Conservation (phyloP, 2,113 vertebrate genomes). For the Nannobrachium achirus region DNA sequence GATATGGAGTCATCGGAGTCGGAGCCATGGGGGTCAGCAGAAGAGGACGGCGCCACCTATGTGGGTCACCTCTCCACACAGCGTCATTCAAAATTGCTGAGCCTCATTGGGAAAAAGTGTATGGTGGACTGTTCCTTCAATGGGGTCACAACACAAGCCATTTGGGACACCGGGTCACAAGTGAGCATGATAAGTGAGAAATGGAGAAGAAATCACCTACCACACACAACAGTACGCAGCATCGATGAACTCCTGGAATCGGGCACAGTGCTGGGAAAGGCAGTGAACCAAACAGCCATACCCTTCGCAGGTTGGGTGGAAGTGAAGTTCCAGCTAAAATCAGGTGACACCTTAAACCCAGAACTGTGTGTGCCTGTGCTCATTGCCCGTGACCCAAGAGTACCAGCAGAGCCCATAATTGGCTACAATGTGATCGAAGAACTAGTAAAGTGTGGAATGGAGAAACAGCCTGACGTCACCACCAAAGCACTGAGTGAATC, state of each 20-base stretch:
- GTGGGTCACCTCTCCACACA: background rate
- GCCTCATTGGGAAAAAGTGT: constrained; percentile 8
- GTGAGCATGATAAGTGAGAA: background rate
- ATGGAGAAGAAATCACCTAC: background rate
- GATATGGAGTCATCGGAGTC: background rate
- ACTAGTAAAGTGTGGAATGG: constrained; percentile 7
- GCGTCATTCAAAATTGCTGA: too few relatives aligned
- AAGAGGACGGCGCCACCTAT: background rate
- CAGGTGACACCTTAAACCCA: too few relatives aligned
- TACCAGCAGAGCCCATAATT: background rate
- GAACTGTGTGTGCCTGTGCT: too few relatives aligned
- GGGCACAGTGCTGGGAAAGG: too few relatives aligned
- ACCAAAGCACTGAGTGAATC: too few relatives aligned
- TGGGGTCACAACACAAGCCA: background rate
- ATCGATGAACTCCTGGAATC: background rate
- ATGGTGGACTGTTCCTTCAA: constrained; percentile 11
- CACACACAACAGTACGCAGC: background rate
- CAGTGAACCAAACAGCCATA: too few relatives aligned
- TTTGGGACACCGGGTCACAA: too few relatives aligned
- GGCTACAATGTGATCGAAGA: background rate
- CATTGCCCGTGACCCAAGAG: background rate
- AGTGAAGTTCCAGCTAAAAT: too few relatives aligned
- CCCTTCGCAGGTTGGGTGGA: too few relatives aligned
- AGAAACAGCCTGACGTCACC: background rate
- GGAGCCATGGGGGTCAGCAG: background rate